phyloP scores from a whole-genome alignment of 2,113 vertebrate species.

The Urocitellus parryii region DNA sequence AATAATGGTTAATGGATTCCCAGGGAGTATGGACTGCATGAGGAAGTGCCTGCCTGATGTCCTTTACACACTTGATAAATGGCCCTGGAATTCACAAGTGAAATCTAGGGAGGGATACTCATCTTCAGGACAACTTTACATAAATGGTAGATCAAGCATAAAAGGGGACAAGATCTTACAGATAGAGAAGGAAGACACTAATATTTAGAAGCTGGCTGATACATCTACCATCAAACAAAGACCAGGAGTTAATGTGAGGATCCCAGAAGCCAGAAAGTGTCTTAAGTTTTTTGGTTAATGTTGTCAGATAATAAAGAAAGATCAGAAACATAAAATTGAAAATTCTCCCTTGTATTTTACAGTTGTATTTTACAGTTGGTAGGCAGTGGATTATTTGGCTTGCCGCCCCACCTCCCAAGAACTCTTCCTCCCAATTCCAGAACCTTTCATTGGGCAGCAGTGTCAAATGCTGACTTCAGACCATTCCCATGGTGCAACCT shows the following conservation, averaged over 20 bases:
- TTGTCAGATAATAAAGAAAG: slow-evolving; percentile 32
- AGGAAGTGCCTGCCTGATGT: not conserved
- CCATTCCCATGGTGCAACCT: not conserved
- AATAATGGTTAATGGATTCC: not conserved
- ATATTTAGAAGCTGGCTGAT: not conserved
- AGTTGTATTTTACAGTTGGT: not conserved
- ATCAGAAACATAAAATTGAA: not conserved
- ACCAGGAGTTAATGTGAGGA: not conserved
- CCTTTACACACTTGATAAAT: not conserved
- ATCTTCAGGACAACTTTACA: not conserved
- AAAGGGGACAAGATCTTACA: not conserved
- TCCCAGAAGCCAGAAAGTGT: not conserved
- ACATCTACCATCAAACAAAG: not conserved
- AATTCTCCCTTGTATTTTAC: not conserved
- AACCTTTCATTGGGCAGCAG: not conserved
- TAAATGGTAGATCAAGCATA: not conserved
- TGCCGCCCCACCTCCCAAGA: not conserved
- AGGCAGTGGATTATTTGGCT: not conserved
- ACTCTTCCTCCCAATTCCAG: not conserved
- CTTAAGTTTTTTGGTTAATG: not conserved
- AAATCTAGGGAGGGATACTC: not conserved
- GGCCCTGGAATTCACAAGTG: not conserved
- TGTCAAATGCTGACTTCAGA: not conserved
- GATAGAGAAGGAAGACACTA: not conserved
- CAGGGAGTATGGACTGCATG: not conserved